Percentiles rank a stretch among this genome's conserved stretches.
Conservation (phyloP, 2,113 vertebrate genomes). For the Morone saxatilis region DNA sequence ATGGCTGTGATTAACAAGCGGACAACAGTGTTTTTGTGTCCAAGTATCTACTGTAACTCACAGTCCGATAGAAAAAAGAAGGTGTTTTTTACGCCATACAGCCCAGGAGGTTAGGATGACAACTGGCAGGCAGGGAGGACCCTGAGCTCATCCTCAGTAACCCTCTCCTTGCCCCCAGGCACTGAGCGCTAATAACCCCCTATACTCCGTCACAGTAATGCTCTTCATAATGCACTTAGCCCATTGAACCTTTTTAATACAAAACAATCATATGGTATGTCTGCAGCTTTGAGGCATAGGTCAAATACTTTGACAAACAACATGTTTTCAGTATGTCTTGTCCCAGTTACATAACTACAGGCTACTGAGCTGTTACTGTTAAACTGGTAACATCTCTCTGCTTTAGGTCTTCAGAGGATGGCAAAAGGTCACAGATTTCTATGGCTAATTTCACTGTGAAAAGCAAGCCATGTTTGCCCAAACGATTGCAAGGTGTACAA, state of each 20-base stretch:
- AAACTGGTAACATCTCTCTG: neutral
- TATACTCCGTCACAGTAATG: conserved; percentile 20
- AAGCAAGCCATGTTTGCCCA: neutral
- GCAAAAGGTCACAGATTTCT: conserved; percentile 1
- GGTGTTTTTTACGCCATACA: neutral
- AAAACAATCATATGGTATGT: conserved; percentile 40
- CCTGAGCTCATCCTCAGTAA: conserved; percentile 6
- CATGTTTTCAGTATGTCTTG: conserved; percentile 22
- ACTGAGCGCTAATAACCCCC: conserved; percentile 25
- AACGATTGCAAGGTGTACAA: neutral
- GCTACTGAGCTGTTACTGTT: neutral
- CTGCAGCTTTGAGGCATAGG: conserved; percentile 50
- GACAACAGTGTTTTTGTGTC: neutral
- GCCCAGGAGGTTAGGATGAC: conserved; percentile 4
- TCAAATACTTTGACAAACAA: conserved; percentile 33
- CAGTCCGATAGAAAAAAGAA: neutral
- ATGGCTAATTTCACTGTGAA: neutral
- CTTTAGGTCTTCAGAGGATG: neutral
- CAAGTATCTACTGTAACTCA: neutral
- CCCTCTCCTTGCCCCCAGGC: conserved; percentile 12
- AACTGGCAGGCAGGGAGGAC: neutral
- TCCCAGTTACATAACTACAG: conserved; percentile 25
- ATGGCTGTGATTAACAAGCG: neutral
- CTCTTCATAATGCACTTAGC: conserved; percentile 58
- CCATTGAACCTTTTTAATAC: conserved; percentile 58